These are phyloP conservation scores for Porites cylindrica DNA, from an alignment of 92 coral and sea anemone species.

Conservation along the genomic window DNA sequence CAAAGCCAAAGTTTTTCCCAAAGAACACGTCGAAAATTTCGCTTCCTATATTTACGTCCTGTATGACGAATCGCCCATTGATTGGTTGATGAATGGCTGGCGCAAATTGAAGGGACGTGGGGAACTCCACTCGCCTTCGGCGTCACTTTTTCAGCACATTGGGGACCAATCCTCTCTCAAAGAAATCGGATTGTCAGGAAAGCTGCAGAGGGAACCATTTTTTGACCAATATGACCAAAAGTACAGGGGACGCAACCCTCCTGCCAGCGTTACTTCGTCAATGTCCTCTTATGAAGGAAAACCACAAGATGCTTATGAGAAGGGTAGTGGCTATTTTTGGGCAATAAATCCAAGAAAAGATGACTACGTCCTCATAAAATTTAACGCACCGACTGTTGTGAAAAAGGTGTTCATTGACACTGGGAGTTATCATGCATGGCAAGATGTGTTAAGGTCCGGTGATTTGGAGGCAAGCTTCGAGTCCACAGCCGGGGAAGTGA, in stretches of 20 bases:
- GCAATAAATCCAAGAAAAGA: conserved; percentile 26
- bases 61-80: conserved; percentile 78
- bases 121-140: not conserved
- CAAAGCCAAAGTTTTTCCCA: conserved; percentile 70
- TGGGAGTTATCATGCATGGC: conserved; percentile 57
- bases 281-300: conserved; percentile 5
- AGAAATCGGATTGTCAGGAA: conserved; percentile 14
- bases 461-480: conserved; percentile 49
- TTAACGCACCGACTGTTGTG: conserved; percentile 24
- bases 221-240: conserved; percentile 71
- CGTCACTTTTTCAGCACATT: conserved; percentile 52
- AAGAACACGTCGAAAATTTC: conserved; percentile 52
- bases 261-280: conserved; percentile 43
- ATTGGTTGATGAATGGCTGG: conserved; percentile 58
- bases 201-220: conserved; percentile 4
- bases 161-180: conserved; percentile 64
- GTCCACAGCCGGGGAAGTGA: not conserved
- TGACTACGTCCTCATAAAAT: conserved; percentile 47
- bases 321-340: conserved; percentile 74
- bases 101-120: not conserved
- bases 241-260: conserved; percentile 70
- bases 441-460: conserved; percentile 51
- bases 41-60: conserved; percentile 61
- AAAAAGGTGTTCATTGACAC: conserved; percentile 56
- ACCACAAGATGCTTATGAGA: conserved; percentile 66